Conservation (phyloP, 2,113 vertebrate genomes). For the Phylloscopus trochiloides region DNA sequence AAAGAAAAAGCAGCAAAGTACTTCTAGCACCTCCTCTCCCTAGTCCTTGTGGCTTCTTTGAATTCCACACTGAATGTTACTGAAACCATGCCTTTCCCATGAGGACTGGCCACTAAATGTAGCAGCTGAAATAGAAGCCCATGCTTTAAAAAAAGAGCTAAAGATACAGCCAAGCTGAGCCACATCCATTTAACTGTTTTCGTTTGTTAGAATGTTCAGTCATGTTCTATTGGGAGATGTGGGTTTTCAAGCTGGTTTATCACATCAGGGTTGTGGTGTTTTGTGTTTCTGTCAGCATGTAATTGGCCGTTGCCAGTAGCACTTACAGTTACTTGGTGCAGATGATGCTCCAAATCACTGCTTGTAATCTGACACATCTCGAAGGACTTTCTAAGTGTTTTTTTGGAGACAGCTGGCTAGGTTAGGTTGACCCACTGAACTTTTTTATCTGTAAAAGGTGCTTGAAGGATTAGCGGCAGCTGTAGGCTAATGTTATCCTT, state of each 20-base stretch:
- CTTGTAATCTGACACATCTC: conserved; percentile 11
- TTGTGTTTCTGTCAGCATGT: background rate
- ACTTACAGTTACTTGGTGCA: background rate
- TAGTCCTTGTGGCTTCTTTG: background rate
- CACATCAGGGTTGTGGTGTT: background rate
- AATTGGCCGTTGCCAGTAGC: background rate
- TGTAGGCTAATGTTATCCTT: background rate
- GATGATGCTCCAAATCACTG: background rate
- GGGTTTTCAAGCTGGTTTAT: background rate
- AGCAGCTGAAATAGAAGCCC: background rate
- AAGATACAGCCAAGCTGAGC: background rate
- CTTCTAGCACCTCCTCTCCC: background rate
- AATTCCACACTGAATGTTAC: background rate
- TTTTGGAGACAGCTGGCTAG: background rate
- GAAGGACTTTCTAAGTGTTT: background rate
- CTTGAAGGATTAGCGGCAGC: background rate
- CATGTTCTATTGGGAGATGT: background rate
- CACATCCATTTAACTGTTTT: background rate
- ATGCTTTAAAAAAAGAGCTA: background rate
- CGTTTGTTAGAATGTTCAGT: background rate
- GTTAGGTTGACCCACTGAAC: background rate
- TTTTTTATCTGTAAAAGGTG: background rate
- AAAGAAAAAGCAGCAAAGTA: background rate
- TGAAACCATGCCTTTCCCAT: background rate
- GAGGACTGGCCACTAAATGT: rapidly evolving